phyloP scores from a whole-genome alignment of 2,797 vertebrate genomes.

The Hydrolagus colliei region DNA sequence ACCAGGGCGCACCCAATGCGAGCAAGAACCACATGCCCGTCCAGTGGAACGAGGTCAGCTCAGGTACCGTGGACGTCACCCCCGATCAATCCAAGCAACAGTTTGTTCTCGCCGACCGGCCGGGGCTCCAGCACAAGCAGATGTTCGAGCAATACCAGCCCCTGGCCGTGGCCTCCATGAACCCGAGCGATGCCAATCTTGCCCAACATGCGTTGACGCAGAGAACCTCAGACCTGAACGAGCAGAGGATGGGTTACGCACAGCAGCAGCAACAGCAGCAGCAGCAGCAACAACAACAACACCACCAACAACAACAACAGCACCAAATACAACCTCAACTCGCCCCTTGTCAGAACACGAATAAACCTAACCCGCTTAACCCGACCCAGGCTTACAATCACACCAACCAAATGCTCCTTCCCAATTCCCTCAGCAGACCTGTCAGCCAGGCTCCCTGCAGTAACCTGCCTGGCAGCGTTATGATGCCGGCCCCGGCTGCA shows the following conservation, averaged over 20 bases:
- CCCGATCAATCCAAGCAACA: constrained; percentile 60
- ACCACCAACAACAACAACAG: neutral
- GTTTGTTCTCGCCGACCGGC: constrained; percentile 63
- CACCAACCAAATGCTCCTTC: constrained; percentile 54
- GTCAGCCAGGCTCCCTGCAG: constrained; percentile 54
- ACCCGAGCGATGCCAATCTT: constrained; percentile 52
- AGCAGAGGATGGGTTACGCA: constrained; percentile 59
- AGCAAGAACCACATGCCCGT: constrained; percentile 90
- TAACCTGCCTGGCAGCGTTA: constrained; percentile 46
- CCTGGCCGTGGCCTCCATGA: constrained; percentile 51
- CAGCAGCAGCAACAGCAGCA: constrained; percentile 71
- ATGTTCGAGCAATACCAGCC: constrained; percentile 70
- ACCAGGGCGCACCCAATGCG: constrained; percentile 51
- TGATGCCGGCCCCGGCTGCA: neutral
- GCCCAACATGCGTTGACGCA: constrained; percentile 57
- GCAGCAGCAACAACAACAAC: constrained; percentile 49
- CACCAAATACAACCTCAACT: constrained; percentile 35
- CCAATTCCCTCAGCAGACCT: constrained; percentile 50
- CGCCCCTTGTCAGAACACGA: constrained; percentile 49
- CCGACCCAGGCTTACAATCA: constrained; percentile 66
- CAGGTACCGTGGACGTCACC: constrained; percentile 75
- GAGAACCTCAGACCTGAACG: constrained; percentile 52
- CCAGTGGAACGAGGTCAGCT: constrained; percentile 98
- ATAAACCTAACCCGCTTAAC: constrained; percentile 43
- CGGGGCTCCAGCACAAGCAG: constrained; percentile 74